phyloP scores from a whole-genome alignment of 2,888 invertebrate species.

The Pseudococcus longispinus region DNA sequence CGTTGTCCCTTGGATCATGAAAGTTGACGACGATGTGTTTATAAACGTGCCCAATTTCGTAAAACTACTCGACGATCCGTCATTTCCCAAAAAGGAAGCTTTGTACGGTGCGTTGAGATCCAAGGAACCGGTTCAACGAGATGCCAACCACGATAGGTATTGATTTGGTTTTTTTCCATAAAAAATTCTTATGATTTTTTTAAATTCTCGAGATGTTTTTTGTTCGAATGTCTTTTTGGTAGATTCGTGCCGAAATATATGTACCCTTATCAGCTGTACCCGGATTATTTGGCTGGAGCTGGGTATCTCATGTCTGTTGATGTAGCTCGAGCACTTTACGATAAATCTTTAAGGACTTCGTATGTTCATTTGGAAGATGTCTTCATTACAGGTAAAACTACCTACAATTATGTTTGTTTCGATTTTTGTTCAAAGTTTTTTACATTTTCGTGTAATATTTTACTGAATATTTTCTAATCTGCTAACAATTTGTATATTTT shows the following conservation, averaged over 20 bases:
- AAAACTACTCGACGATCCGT: constrained; percentile 62
- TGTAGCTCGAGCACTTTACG: constrained; percentile 71
- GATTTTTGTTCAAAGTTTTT: no score
- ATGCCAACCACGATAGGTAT: constrained; percentile 16
- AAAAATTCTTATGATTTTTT: neutral
- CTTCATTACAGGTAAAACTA: constrained; percentile 71
- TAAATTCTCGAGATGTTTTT: neutral
- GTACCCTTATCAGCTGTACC: constrained; percentile 75
- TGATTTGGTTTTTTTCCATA: neutral
- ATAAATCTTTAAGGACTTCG: constrained; percentile 71
- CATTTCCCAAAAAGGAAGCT: neutral
- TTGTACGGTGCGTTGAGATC: constrained; percentile 29
- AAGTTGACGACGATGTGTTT: constrained; percentile 88
- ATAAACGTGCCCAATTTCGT: constrained; percentile 77
- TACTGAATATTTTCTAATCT: neutral
- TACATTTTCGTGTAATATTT: neutral
- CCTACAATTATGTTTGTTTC: neutral
- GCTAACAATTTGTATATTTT: neutral
- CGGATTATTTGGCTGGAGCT: constrained; percentile 81
- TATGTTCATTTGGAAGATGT: constrained; percentile 80
- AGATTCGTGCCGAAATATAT: constrained; percentile 82
- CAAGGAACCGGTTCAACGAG: constrained; percentile 34
- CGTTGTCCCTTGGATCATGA: constrained; percentile 74
- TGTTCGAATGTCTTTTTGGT: neutral
- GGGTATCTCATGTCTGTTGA: constrained; percentile 77